These are phyloP conservation scores for Brenthis ino DNA, from an alignment of 2,888 invertebrate genomes.

Conservation along the genomic window DNA sequence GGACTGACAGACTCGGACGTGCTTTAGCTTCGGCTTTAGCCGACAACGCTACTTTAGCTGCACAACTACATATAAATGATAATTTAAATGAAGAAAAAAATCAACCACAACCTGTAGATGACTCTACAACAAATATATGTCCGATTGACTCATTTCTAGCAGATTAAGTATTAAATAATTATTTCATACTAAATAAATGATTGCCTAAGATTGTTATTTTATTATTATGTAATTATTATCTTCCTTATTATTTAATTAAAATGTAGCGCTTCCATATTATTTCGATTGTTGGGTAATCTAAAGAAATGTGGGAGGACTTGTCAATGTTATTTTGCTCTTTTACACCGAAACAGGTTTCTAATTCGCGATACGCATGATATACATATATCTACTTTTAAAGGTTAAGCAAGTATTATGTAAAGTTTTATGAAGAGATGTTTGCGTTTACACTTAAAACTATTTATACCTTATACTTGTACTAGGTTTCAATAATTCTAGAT, in stretches of 20 bases:
- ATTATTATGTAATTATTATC: no score
- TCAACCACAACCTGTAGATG: conserved; percentile 41
- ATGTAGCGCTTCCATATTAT: no score
- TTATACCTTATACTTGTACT: not conserved
- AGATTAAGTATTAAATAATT: conserved; percentile 47
- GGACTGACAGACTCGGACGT: conserved; percentile 58
- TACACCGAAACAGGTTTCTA: conserved; percentile 62
- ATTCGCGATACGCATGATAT: conserved; percentile 50
- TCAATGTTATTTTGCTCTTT: conserved; percentile 45
- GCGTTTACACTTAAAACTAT: not conserved
- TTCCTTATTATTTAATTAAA: no score
- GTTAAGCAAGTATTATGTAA: conserved; percentile 44
- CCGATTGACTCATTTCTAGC: conserved; percentile 71
- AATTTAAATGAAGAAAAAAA: conserved; percentile 34
- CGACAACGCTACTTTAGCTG: conserved; percentile 63
- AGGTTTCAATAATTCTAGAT: not conserved
- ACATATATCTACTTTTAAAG: conserved; percentile 42
- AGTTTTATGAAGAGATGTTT: conserved; percentile 13
- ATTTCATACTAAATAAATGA: no score
- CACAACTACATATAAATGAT: conserved; percentile 54
- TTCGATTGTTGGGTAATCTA: not conserved
- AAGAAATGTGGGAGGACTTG: conserved; percentile 49
- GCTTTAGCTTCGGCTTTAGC: conserved; percentile 65
- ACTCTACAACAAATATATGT: conserved; percentile 51
- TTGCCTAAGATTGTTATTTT: no score